Base-by-base conservation (phyloP, 2,888 invertebrate genomes). In the Lottia scabra region DNA sequence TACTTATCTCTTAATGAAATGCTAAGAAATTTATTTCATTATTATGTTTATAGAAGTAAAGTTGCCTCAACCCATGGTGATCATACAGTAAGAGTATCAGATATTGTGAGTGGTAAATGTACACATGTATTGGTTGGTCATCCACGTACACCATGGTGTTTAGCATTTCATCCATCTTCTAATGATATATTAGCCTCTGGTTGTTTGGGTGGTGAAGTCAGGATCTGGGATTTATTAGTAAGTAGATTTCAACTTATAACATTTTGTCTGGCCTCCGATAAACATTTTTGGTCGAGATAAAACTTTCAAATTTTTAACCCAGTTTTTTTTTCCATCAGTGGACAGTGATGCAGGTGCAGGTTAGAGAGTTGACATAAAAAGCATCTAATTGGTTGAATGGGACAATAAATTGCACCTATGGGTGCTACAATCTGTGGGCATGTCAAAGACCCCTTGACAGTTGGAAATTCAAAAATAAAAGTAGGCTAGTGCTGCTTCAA, bases 131-230 rank as follows among this genome's bases (percentile, higher is more conserved):
- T 96, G 70, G 92, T 92, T 48, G 96, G 96, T 0, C 96, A 96
- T 90, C 95, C 95, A 1, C 91, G 96, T 46, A 96, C 96, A 16
- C 96, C 96, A 0, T 96, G 96, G 96, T 95, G 95, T 85, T 93
- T 96, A 68, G 95, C 95, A 63, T 96, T 96, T 89, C 96, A 96
- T 90, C 96, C 96, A 0, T 93, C 94, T 10, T 94, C 93, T 73
- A 93, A 94, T 85, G 93, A 95, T 84, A 93, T 96, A 67, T 92
- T 96, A 65, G 96, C 95, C 38, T 95, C 95, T 1, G 96, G 96
- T 0, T 96, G 96, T 88, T 92, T 96, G 0, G 95, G 94, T 10
- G 96, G 96, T 12, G 95, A 96, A 92, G 96, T 96, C 68, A 91
- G 96, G 80, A 95, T 96, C 64, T 96, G 96, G 96, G 96, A 96